A percentile compares a stretch with the other conserved stretches of the same genome.
These are phyloP conservation scores for Acanthurus lineatus DNA, from an alignment of 2,797 vertebrate species.

Conservation along the genomic window DNA sequence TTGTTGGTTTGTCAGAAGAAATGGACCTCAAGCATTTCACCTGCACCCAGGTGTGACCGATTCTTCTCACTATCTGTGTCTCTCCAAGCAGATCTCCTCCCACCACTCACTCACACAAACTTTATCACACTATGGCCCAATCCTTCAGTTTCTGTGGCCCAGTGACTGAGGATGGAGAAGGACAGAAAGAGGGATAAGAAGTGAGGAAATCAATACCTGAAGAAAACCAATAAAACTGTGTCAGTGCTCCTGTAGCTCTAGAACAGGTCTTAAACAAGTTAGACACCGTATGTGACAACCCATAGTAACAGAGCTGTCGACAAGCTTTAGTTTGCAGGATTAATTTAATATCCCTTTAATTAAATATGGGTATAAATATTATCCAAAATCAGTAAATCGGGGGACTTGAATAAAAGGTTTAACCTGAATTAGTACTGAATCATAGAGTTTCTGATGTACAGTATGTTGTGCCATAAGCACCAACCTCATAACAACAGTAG, in stretches of 20 bases:
- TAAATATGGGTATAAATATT: neutral
- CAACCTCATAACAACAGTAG: neutral
- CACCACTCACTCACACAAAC: constrained; percentile 40
- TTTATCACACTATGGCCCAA: constrained; percentile 52
- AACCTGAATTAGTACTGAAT: neutral
- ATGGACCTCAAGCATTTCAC: constrained; percentile 66
- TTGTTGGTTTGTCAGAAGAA: constrained; percentile 67
- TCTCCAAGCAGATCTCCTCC: constrained; percentile 49
- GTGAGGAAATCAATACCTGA: constrained; percentile 58
- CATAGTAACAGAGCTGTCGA: neutral
- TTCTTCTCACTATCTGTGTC: constrained; percentile 60
- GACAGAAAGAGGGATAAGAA: constrained; percentile 26
- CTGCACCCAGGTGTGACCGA: constrained; percentile 71
- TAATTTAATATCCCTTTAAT: neutral
- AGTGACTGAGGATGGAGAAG: constrained; percentile 44
- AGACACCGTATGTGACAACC: neutral
- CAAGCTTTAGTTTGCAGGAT: neutral
- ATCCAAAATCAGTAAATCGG: neutral
- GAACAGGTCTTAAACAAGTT: constrained; percentile 22
- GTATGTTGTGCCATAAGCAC: neutral
- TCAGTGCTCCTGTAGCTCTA: constrained; percentile 20
- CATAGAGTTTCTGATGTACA: neutral
- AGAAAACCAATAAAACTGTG: constrained; percentile 47
- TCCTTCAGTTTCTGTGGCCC: constrained; percentile 46
- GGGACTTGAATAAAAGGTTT: neutral